These are phyloP conservation scores for Pseudanteris insignis DNA, from an alignment of 2,888 invertebrate species.

Conservation along the genomic window DNA sequence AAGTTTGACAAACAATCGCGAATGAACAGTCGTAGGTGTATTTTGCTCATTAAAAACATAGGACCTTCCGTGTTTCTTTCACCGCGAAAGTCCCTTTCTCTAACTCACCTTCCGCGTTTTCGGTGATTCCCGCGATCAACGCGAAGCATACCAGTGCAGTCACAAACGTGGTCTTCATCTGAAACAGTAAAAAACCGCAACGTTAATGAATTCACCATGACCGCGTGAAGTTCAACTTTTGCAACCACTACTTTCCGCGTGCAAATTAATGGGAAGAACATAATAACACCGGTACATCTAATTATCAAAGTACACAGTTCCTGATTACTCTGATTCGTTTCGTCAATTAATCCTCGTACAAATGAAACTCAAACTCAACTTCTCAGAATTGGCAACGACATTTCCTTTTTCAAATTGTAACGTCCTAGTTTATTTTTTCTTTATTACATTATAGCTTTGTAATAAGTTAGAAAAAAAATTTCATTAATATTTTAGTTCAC, in stretches of 20 bases:
- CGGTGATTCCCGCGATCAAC: slow-evolving; percentile 53
- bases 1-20: slow-evolving; percentile 21
- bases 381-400: too few relatives aligned
- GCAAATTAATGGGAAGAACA: too few relatives aligned
- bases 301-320: too few relatives aligned
- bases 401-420: too few relatives aligned
- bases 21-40: slow-evolving; percentile 11
- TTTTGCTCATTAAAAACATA: slow-evolving; percentile 35
- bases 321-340: too few relatives aligned
- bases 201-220: slow-evolving; percentile 12
- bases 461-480: too few relatives aligned
- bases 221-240: slow-evolving; percentile 3
- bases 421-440: too few relatives aligned
- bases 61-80: slow-evolving; percentile 44
- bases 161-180: slow-evolving; percentile 57
- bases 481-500: too few relatives aligned
- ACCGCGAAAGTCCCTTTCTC: slow-evolving; percentile 43
- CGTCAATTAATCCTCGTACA: too few relatives aligned
- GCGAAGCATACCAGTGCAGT: slow-evolving; percentile 55
- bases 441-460: too few relatives aligned
- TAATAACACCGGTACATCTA: too few relatives aligned
- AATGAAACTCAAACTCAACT: too few relatives aligned
- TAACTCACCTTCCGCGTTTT: slow-evolving; percentile 60
- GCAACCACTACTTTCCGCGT: not conserved
- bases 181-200: slow-evolving; percentile 44